Conservation (phyloP, 2,113 vertebrate genomes). For the Phalacrocorax brasilianus region DNA sequence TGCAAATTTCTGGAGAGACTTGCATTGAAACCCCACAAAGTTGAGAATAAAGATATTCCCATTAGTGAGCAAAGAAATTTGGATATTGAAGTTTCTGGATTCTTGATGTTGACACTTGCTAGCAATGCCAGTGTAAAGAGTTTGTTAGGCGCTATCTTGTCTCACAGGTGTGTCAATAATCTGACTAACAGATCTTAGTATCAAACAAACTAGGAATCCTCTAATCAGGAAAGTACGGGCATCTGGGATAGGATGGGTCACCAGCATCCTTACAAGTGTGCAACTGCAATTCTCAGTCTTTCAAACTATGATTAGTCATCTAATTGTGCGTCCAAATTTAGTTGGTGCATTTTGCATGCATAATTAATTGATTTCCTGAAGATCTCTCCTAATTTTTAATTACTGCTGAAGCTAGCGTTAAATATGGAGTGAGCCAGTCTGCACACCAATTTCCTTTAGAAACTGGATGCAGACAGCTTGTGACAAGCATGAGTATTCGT, state of each 20-base stretch:
- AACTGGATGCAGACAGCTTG: slow-evolving; percentile 45
- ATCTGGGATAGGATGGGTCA: background rate
- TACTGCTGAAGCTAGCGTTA: slow-evolving; percentile 44
- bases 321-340: slow-evolving; percentile 53
- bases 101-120: background rate
- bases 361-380: slow-evolving; percentile 60
- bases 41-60: background rate
- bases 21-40: background rate
- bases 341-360: slow-evolving; percentile 51
- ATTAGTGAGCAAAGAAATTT: background rate
- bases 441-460: slow-evolving; percentile 32
- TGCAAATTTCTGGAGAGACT: background rate
- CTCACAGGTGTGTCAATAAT: background rate
- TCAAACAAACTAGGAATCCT: background rate
- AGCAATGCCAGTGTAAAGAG: background rate
- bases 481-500: slow-evolving; percentile 30
- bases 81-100: background rate
- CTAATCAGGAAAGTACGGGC: background rate
- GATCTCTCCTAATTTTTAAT: slow-evolving; percentile 57
- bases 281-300: slow-evolving; percentile 45
- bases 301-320: slow-evolving; percentile 49
- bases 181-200: background rate
- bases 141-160: background rate
- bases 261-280: slow-evolving; percentile 5
- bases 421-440: slow-evolving; percentile 38